A percentile compares a stretch with the other conserved stretches of the same genome.
Conservation (phyloP, 2,888 invertebrate species). For the Neelides folsomi region DNA sequence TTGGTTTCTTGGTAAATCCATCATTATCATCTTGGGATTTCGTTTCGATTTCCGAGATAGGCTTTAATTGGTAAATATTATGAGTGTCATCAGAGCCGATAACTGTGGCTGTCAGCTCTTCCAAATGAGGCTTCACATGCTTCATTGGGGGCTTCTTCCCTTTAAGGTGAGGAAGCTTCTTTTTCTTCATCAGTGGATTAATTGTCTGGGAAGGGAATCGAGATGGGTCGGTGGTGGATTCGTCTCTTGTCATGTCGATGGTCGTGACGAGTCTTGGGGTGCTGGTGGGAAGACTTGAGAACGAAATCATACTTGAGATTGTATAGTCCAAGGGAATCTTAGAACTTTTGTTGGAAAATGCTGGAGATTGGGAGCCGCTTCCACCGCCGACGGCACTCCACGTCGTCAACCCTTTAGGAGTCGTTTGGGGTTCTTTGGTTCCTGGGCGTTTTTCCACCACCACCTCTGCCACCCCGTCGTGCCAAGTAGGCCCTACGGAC, state of each 20-base stretch:
- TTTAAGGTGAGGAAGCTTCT: slow-evolving; percentile 8
- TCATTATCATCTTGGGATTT: slow-evolving; percentile 12
- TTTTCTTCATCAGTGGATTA: slow-evolving; percentile 11
- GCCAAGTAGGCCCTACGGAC: slow-evolving; percentile 5
- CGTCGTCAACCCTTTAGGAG: slow-evolving; percentile 32
- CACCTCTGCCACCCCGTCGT: slow-evolving; percentile 8
- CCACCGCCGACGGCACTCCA: slow-evolving; percentile 24
- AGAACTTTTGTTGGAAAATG: slow-evolving; percentile 15
- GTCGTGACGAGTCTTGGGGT: neutral
- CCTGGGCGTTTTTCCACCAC: slow-evolving; percentile 5
- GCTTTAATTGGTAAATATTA: slow-evolving; percentile 24
- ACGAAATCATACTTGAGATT: slow-evolving; percentile 19
- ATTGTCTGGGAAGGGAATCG: neutral
- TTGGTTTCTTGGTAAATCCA: slow-evolving; percentile 5
- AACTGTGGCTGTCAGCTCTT: slow-evolving; percentile 22
- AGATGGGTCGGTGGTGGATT: slow-evolving; percentile 2
- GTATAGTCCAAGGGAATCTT: slow-evolving; percentile 25
- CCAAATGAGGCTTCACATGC: slow-evolving; percentile 25
- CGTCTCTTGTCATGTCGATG: neutral
- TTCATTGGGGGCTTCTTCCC: slow-evolving; percentile 17
- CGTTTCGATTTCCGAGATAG: slow-evolving; percentile 12
- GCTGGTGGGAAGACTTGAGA: slow-evolving; percentile 3
- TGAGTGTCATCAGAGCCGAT: slow-evolving; percentile 25
- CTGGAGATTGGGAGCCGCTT: neutral
- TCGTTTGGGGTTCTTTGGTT: slow-evolving; percentile 19